Percentiles rank a stretch among this genome's conserved stretches.
These are phyloP conservation scores for Andrena camellia DNA, from an alignment of 2,888 invertebrate genomes.

Conservation along the genomic window DNA sequence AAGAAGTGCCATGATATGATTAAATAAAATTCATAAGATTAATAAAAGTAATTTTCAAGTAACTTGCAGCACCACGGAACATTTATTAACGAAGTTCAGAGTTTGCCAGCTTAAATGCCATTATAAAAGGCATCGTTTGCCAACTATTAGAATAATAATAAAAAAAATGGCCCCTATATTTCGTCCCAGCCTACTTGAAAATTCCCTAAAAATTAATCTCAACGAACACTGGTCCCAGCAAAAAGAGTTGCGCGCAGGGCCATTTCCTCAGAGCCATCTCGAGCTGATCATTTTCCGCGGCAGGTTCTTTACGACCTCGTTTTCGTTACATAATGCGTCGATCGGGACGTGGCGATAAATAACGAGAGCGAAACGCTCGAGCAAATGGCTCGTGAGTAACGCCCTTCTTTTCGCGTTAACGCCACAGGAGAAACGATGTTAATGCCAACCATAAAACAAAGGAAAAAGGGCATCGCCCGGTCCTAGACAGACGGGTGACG, in stretches of 20 bases:
- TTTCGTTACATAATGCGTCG: slow-evolving; percentile 23
- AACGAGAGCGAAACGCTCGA: not conserved
- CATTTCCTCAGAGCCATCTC: not conserved
- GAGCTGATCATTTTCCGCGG: slow-evolving; percentile 8
- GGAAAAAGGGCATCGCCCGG: not conserved
- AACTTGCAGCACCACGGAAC: too few relatives aligned
- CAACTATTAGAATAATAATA: too few relatives aligned
- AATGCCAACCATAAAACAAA: not conserved
- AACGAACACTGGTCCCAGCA: too few relatives aligned
- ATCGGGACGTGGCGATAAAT: not conserved
- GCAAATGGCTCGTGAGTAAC: slow-evolving; percentile 3
- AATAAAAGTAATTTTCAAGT: too few relatives aligned
- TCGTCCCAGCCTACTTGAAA: not conserved
- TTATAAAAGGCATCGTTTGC: too few relatives aligned
- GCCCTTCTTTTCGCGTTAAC: not conserved
- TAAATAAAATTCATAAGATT: too few relatives aligned
- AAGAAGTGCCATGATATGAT: too few relatives aligned
- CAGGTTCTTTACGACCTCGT: slow-evolving; percentile 24
- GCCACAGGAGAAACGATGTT: not conserved
- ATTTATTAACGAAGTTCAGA: too few relatives aligned
- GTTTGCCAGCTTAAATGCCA: too few relatives aligned
- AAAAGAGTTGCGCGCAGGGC: not conserved
- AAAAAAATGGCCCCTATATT: too few relatives aligned
- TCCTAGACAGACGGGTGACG: not conserved
- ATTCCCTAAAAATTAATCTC: not conserved